Conservation (phyloP, 2,888 invertebrate species). For the Nesidiocoris tenuis region DNA sequence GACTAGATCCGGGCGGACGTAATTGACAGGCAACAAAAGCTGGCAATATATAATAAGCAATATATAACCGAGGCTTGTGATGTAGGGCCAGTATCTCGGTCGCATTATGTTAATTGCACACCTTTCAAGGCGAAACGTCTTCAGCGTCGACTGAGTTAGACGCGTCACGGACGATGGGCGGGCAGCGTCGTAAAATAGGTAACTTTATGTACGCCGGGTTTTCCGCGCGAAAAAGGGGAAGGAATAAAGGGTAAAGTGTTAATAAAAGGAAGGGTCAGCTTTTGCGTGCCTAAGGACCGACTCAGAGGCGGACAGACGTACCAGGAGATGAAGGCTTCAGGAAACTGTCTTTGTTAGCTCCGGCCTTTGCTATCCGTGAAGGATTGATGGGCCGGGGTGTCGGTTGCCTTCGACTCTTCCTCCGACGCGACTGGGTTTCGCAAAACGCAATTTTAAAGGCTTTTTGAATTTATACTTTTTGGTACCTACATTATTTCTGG, state of each 20-base stretch:
- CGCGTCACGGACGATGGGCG: constrained; percentile 4
- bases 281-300: constrained; percentile 29
- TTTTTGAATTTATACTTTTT: too few relatives aligned
- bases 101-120: constrained; percentile 24
- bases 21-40: constrained; percentile 21
- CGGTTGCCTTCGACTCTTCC: too few relatives aligned
- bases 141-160: constrained; percentile 25
- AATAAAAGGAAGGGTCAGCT: constrained; percentile 15
- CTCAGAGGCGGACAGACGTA: constrained; percentile 14
- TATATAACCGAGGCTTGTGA: too few relatives aligned
- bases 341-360: constrained; percentile 29
- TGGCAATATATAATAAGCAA: constrained; percentile 16
- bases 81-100: constrained; percentile 18
- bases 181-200: constrained; percentile 35
- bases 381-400: constrained; percentile 3
- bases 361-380: constrained; percentile 7
- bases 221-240: too few relatives aligned
- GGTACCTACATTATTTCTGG: too few relatives aligned
- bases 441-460: too few relatives aligned
- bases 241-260: constrained; percentile 18
- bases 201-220: constrained; percentile 22
- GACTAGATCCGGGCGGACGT: too few relatives aligned
- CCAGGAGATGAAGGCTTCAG: constrained; percentile 37
- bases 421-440: too few relatives aligned
- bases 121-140: constrained; percentile 27